Conservation (phyloP, 1,140 invertebrate genomes). For the Scaptodrosophila lebanonensis region DNA sequence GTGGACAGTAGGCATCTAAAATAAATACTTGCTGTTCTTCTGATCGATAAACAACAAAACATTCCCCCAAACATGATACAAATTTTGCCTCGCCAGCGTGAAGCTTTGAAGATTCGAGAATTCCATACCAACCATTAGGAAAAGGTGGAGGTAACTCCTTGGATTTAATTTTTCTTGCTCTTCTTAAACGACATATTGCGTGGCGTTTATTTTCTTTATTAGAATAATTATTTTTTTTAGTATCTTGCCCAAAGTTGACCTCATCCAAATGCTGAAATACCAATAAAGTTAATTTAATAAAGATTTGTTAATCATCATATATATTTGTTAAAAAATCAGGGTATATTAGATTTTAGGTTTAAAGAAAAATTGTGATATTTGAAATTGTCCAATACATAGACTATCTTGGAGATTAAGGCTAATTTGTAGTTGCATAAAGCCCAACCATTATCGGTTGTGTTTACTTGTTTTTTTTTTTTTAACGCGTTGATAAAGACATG, state of each 20-base stretch:
- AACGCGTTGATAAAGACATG: no score
- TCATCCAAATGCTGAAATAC: slow-evolving; percentile 18
- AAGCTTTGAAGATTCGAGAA: slow-evolving; percentile 85
- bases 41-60: slow-evolving; percentile 86
- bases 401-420: no score
- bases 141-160: slow-evolving; percentile 86
- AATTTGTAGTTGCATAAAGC: no score
- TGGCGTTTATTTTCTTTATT: slow-evolving; percentile 23
- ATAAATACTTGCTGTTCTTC: slow-evolving; percentile 82
- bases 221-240: not conserved
- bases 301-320: no score
- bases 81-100: slow-evolving; percentile 80
- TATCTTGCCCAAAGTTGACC: slow-evolving; percentile 5
- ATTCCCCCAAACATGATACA: slow-evolving; percentile 84
- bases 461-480: no score
- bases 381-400: no score
- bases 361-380: no score
- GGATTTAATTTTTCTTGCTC: slow-evolving; percentile 73
- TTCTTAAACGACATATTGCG: slow-evolving; percentile 50
- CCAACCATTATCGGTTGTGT: no score
- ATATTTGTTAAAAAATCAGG: no score
- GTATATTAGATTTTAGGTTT: no score
- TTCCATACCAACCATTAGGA: slow-evolving; percentile 93
- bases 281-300: no score
- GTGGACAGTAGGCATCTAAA: slow-evolving; percentile 92